Evolutionary conservation across 1,140 invertebrate species (phyloP).

Genomic region (Hyposmocoma kahamanoa): DNA sequence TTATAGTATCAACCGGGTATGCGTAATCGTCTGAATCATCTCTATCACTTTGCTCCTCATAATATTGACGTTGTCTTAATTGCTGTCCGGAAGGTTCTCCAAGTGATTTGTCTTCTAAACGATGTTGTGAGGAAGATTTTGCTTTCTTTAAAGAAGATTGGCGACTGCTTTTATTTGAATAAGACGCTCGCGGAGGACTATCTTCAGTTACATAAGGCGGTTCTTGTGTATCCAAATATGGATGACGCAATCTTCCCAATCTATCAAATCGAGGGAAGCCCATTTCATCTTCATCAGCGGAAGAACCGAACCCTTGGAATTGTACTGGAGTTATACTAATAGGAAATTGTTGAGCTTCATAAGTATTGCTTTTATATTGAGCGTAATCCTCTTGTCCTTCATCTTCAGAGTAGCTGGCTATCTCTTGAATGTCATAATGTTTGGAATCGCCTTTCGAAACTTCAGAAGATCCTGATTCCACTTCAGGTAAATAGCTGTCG

Average conservation of each 20-base stretch:
- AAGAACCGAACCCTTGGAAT: slow-evolving; percentile 76
- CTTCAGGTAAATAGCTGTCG: slow-evolving; percentile 79
- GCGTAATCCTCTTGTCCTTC: slow-evolving; percentile 66
- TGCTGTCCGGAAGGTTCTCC: slow-evolving; percentile 50
- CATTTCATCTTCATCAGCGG: slow-evolving; percentile 77
- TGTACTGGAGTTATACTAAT: slow-evolving; percentile 64
- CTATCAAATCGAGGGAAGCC: slow-evolving; percentile 76
- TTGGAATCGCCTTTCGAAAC: slow-evolving; percentile 73
- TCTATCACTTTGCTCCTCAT: slow-evolving; percentile 57
- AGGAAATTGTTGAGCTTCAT: slow-evolving; percentile 55
- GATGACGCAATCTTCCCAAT: slow-evolving; percentile 70
- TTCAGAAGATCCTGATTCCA: slow-evolving; percentile 78
- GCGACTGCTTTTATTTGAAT: slow-evolving; percentile 62
- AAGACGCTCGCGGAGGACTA: slow-evolving; percentile 53
- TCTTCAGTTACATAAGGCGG: slow-evolving; percentile 53
- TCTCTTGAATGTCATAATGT: slow-evolving; percentile 66
- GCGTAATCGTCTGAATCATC: slow-evolving; percentile 69
- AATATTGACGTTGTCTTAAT: slow-evolving; percentile 35
- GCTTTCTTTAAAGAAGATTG: slow-evolving; percentile 56
- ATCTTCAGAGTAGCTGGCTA: slow-evolving; percentile 74
- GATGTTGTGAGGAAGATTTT: slow-evolving; percentile 41
- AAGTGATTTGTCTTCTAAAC: slow-evolving; percentile 40
- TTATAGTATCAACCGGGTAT: slow-evolving; percentile 69
- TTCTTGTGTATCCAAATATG: slow-evolving; percentile 67
- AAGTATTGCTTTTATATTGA: slow-evolving; percentile 49